Conservation (phyloP, 2,113 vertebrate genomes). For the Calypte anna region DNA sequence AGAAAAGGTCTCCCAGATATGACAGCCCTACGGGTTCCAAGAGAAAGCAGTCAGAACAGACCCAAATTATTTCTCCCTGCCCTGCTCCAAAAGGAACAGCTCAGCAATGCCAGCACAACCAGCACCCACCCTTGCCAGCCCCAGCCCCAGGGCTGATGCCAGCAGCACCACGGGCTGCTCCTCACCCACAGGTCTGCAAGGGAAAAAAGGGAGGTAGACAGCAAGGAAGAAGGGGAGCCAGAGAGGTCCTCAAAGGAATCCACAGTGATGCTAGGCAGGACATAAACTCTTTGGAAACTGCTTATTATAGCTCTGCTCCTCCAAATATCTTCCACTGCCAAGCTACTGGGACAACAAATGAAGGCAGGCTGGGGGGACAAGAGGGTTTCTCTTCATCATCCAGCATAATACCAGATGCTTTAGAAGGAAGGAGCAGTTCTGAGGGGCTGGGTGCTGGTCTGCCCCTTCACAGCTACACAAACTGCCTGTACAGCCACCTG, state of each 20-base stretch:
- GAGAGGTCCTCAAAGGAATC: background rate
- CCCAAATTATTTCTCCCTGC: background rate
- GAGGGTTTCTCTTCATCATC: background rate
- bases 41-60: background rate
- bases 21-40: background rate
- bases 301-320: background rate
- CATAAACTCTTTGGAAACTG: background rate
- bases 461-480: background rate
- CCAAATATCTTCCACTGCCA: background rate
- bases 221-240: background rate
- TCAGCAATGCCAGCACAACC: background rate
- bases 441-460: background rate
- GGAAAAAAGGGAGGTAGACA: background rate
- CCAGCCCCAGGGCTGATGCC: background rate
- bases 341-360: background rate
- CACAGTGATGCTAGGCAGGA: accelerated
- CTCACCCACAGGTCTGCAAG: background rate
- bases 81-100: background rate
- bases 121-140: accelerated
- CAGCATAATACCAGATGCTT: background rate
- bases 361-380: background rate
- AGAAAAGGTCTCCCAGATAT: background rate
- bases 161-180: background rate
- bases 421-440: background rate
- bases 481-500: background rate